Base-by-base conservation (phyloP, 53 echinoderm and acorn worm species). In the Astropecten irregularis region DNA sequence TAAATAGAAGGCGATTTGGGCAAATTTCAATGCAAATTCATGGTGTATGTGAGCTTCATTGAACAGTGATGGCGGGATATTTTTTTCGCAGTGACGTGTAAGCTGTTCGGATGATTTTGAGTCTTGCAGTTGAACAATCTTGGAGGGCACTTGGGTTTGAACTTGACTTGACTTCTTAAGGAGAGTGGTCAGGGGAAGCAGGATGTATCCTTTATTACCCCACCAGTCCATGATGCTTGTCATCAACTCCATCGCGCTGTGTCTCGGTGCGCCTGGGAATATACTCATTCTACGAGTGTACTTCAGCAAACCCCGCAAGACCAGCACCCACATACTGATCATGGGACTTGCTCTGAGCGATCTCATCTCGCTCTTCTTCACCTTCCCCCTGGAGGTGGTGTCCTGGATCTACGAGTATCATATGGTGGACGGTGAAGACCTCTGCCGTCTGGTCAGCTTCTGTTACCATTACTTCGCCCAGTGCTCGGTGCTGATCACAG, bases 401-500 rank as follows among this genome's bases (percentile, higher is more conserved):
- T 60, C 79, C 30, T 79, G 79, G 79, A 48, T 11, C 11, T 3
- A 32, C 0, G 79, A 79, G 61, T 79, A 79, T 47, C 2, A 44
- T 16, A 61, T 47, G 33, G 33, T 0, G 0, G 61, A 21, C n/a
- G 18, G 49, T n/a, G 44, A 29, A 22, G 14, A 42, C 62, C 56
- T 79, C 33, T 79, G 79, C 31, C 60, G 79, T 18, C 44, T 79
- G 7, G 13, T 62, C 27, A 31, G 79, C 44, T 79, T 79, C 33
- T 61, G 30, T 49, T 79, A 61, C 29, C 79, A 79, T 28, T 79
- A 44, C 79, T 79, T 79, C 47, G 61, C 79, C 60, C 79, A 79
- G 63, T 79, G 79, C 34, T 79, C 79, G n/a, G 79, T 79, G 61
- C 49, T 79, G 34, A 79, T 79, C 47, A 79, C 62, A 30, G 79